A percentile compares a stretch with the other conserved stretches of the same genome.
These are phyloP conservation scores for Apodemus speciosus DNA, from an alignment of 2,113 vertebrate species.

Conservation along the genomic window DNA sequence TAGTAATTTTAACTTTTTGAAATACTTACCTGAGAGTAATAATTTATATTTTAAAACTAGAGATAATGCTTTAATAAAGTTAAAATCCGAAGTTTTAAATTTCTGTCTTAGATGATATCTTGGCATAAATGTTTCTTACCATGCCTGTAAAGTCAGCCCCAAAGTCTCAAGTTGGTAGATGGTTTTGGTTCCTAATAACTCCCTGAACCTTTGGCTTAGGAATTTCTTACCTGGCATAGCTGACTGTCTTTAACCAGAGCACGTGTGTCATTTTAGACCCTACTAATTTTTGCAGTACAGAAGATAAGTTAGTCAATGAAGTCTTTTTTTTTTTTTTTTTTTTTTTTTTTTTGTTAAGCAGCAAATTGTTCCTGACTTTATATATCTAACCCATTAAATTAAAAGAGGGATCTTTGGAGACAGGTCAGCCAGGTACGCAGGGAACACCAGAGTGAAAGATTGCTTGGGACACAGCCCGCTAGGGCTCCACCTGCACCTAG, in stretches of 20 bases:
- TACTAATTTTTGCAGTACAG: background rate
- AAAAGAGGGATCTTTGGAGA: background rate
- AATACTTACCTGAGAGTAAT: conserved; percentile 40
- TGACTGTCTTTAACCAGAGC: background rate
- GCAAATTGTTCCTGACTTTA: background rate
- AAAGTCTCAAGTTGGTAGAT: background rate
- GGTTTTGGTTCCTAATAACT: background rate
- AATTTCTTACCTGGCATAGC: background rate
- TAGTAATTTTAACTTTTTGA: conserved; percentile 33
- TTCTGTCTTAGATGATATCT: conserved; percentile 24
- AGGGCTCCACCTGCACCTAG: no score
- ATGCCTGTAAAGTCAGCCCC: background rate
- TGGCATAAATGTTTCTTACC: background rate
- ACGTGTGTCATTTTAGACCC: background rate
- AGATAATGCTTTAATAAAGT: conserved; percentile 35
- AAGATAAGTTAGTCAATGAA: conserved; percentile 20
- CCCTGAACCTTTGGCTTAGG: background rate
- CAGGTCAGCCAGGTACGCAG: no score
- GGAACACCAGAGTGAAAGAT: no score
- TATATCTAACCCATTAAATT: conserved; percentile 41
- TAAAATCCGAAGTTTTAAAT: background rate
- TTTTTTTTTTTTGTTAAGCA: background rate
- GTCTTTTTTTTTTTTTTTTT: background rate
- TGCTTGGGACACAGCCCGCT: no score
- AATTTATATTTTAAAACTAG: conserved; percentile 46